Conservation (phyloP, 2,888 invertebrate genomes). For the Tuta absoluta region DNA sequence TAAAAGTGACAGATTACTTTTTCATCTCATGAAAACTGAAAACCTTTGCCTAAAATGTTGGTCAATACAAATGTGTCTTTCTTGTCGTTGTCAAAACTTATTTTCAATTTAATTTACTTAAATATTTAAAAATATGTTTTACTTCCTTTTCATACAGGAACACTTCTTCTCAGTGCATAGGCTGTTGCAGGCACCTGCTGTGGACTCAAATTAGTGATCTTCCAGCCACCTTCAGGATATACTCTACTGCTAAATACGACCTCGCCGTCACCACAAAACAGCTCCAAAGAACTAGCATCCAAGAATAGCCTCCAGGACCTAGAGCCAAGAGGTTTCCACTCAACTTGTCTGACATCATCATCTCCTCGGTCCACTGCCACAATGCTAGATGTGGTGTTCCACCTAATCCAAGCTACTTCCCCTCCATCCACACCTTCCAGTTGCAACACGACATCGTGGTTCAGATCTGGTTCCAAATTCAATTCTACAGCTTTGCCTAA, state of each 20-base stretch:
- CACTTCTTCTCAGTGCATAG: slow-evolving; percentile 58
- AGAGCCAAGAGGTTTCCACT: slow-evolving; percentile 59
- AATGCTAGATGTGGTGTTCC: slow-evolving; percentile 47
- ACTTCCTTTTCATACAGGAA: slow-evolving; percentile 49
- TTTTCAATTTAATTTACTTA: background rate
- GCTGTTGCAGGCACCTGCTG: slow-evolving; percentile 55
- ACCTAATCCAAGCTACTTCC: slow-evolving; percentile 48
- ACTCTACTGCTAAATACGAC: slow-evolving; percentile 71
- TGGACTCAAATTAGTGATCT: slow-evolving; percentile 56
- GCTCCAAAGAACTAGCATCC: slow-evolving; percentile 69
- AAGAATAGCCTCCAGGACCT: slow-evolving; percentile 63
- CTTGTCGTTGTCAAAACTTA: too few relatives aligned
- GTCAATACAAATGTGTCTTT: too few relatives aligned
- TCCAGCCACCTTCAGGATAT: slow-evolving; percentile 65
- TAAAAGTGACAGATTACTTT: background rate
- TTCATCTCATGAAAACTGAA: background rate
- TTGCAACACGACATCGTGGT: slow-evolving; percentile 51
- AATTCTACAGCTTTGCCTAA: slow-evolving; percentile 64
- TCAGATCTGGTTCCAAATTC: slow-evolving; percentile 52
- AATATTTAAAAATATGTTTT: background rate
- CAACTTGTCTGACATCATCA: slow-evolving; percentile 65
- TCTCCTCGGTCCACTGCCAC: slow-evolving; percentile 31
- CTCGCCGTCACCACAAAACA: slow-evolving; percentile 74
- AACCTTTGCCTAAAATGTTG: too few relatives aligned
- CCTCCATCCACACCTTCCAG: slow-evolving; percentile 61